These are phyloP conservation scores for Diabrotica balteata DNA, from an alignment of 2,888 invertebrate species.

Conservation along the genomic window DNA sequence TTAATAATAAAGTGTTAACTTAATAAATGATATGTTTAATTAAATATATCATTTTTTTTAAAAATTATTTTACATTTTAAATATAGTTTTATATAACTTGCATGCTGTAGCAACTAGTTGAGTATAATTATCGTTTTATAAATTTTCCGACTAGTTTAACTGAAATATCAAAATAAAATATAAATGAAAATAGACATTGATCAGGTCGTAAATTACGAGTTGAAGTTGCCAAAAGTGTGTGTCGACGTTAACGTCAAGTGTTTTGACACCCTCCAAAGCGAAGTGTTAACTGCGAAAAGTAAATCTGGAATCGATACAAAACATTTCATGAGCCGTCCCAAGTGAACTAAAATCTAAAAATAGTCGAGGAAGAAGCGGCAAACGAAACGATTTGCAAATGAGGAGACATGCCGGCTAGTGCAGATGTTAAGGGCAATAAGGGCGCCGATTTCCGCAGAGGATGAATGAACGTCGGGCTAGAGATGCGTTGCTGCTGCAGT, in stretches of 20 bases:
- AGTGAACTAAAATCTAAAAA: conserved; percentile 19
- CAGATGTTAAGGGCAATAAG: conserved; percentile 34
- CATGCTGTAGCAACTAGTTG: too few relatives aligned
- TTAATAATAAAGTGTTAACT: too few relatives aligned
- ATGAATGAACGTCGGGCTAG: conserved; percentile 43
- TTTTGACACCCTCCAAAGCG: conserved; percentile 3
- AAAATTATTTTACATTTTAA: too few relatives aligned
- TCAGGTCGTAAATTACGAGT: too few relatives aligned
- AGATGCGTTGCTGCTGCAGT: conserved; percentile 54
- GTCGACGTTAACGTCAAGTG: not conserved
- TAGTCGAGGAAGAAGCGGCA: conserved; percentile 16
- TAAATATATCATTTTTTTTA: too few relatives aligned
- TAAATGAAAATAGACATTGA: too few relatives aligned
- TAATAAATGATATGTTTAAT: too few relatives aligned
- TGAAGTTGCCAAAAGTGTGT: not conserved
- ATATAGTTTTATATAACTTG: too few relatives aligned
- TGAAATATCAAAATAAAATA: too few relatives aligned
- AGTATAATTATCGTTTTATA: too few relatives aligned
- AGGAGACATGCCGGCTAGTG: conserved; percentile 31
- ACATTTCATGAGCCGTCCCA: conserved; percentile 7
- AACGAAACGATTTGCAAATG: conserved; percentile 28
- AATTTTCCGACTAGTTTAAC: too few relatives aligned
- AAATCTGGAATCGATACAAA: conserved; percentile 19
- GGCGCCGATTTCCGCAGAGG: conserved; percentile 43
- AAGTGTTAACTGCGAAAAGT: conserved; percentile 12